phyloP scores from a whole-genome alignment of 2,113 vertebrate genomes.

The Gadus chalcogrammus region DNA sequence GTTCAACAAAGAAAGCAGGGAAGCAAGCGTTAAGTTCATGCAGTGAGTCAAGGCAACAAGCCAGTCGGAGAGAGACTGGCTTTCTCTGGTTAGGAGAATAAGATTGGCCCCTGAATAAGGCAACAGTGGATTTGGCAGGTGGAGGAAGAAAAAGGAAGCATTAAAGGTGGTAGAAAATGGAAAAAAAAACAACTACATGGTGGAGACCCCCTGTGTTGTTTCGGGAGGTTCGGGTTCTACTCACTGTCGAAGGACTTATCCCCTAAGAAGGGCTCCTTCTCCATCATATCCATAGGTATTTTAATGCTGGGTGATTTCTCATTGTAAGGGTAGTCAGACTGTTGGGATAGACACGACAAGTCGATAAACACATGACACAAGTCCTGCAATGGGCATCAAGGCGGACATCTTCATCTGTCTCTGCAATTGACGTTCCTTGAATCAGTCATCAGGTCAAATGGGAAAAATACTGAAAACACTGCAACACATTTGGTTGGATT shows the following conservation, averaged over 20 bases:
- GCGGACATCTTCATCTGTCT: neutral
- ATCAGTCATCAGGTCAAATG: no score
- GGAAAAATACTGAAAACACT: no score
- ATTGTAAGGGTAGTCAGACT: slow-evolving; percentile 96
- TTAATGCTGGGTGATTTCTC: slow-evolving; percentile 98
- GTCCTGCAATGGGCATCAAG: no score
- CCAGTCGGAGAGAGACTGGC: slow-evolving; percentile 2
- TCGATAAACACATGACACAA: slow-evolving; percentile 38
- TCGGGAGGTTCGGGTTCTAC: slow-evolving; percentile 73
- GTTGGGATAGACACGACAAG: slow-evolving; percentile 78
- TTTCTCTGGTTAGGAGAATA: neutral
- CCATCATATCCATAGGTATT: slow-evolving; percentile 99
- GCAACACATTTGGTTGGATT: no score
- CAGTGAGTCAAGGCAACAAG: neutral
- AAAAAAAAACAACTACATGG: neutral
- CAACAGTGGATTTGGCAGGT: no score
- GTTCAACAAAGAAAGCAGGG: slow-evolving; percentile 6
- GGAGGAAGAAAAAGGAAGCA: no score
- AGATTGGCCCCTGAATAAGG: neutral
- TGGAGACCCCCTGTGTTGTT: slow-evolving; percentile 36
- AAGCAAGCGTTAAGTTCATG: slow-evolving; percentile 30
- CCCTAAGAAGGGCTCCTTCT: slow-evolving; percentile 96
- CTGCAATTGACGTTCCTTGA: no score
- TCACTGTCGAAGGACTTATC: slow-evolving; percentile 96
- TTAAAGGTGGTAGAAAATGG: neutral